Evolutionary conservation across 2,888 invertebrate species (phyloP), one percentile per base, ranked within the genome.

Genomic region (Trissolcus japonicus): DNA sequence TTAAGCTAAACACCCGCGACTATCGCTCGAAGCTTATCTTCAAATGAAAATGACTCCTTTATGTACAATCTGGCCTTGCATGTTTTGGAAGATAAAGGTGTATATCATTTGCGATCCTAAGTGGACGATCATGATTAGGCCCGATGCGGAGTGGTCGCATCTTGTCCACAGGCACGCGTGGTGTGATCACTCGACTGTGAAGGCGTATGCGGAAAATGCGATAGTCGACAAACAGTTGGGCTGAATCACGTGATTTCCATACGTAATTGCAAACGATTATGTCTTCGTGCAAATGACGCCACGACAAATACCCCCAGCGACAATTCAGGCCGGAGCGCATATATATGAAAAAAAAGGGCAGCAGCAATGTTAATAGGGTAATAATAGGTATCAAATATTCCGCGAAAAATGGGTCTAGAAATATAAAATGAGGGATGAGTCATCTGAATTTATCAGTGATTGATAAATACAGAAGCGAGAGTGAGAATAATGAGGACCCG

Each of bases 201-300:
- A 78, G 68, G 65, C 78, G 69, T 79, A 79, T 74, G 78, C 77
- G 80, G 81, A 81, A 82, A 79, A 81, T 62, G 75, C 57, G 76
- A 78, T 72, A 79, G 75, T 78, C 74, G 68, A 77, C 71, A 82
- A 80, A 82, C 78, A 81, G 80, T 81, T 80, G 83, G 35, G 85
- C 85, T 85, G 84, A 85, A 88, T 88, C 88, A 86, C 85, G 80
- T 19, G 85, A 88, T 88, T 88, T 87, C 84, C 88, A 88, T 88
- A 85, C 81, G 84, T 88, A 88, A 88, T 88, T 88, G 86, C 83
- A 9, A 80, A 81, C 87, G 84, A 87, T 88, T 86, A 87, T 81
- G 79, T 80, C 81, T 79, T 81, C 79, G 82, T 79, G 84, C 87
- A 88, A 88, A 87, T 88, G 88, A 83, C 86, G 83, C n/a, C 35